phyloP scores from a whole-genome alignment of 2,113 vertebrate genomes.

The Embiotoca jacksoni region DNA sequence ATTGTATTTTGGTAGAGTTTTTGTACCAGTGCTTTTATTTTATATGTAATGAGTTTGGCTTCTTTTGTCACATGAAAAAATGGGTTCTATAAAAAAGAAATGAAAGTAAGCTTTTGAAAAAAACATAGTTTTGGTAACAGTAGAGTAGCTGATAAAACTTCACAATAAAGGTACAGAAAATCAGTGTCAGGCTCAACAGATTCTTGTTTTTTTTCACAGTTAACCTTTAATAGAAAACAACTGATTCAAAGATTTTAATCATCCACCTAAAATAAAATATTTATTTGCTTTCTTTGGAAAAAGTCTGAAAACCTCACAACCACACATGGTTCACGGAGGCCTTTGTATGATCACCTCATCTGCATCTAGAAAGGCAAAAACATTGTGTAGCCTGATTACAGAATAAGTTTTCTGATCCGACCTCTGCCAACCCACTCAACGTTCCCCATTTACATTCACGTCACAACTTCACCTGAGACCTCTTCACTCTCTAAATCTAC shows the following conservation, averaged over 20 bases:
- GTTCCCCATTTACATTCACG: background rate
- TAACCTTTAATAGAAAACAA: too few species aligned
- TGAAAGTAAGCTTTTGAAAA: background rate
- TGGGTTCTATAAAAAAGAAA: background rate
- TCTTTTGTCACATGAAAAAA: background rate
- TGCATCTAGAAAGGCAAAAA: background rate
- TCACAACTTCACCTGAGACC: slow-evolving; percentile 3
- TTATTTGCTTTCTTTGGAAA: background rate
- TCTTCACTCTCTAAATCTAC: slow-evolving; percentile 28
- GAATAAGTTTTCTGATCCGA: too few species aligned
- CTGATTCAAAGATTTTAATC: too few species aligned
- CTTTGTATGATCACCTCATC: background rate
- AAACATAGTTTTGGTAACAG: too few species aligned
- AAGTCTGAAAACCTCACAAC: background rate
- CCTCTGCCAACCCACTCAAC: background rate
- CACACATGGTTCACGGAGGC: background rate
- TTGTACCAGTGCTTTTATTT: background rate
- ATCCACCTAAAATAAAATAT: too few species aligned
- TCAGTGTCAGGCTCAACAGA: too few species aligned
- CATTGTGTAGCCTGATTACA: background rate
- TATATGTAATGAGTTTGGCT: slow-evolving; percentile 1
- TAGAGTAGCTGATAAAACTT: too few species aligned
- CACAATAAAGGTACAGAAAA: too few species aligned
- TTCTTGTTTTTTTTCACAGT: too few species aligned
- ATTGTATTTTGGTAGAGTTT: too few species aligned